Conservation (phyloP, 1,140 invertebrate genomes). For the Pseudomyrmex cubaensis region DNA sequence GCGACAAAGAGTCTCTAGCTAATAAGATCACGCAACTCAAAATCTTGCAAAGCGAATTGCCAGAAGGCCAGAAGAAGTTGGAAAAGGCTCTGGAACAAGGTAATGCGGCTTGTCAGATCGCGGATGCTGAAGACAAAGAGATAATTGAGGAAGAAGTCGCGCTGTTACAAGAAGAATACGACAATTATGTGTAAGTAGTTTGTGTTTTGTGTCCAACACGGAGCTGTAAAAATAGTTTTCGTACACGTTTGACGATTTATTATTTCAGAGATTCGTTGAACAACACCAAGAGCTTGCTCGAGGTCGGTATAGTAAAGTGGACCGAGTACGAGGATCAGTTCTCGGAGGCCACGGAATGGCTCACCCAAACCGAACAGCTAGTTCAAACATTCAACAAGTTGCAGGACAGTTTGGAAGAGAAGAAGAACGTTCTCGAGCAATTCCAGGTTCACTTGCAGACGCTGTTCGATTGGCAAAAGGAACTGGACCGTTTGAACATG, state of each 20-base stretch:
- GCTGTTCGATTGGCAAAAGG: constrained; percentile 97
- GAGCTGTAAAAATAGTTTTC: too few relatives aligned
- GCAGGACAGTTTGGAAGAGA: constrained; percentile 95
- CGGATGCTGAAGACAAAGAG: constrained; percentile 94
- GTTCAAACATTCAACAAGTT: constrained; percentile 96
- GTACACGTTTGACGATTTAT: constrained; percentile 63
- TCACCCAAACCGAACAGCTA: constrained; percentile 93
- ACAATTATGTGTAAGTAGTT: constrained; percentile 90
- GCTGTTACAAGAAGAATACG: constrained; percentile 94
- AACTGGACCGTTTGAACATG: constrained; percentile 96
- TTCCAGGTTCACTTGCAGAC: constrained; percentile 96
- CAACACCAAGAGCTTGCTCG: constrained; percentile 93
- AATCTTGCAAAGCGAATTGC: constrained; percentile 92
- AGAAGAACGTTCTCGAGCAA: constrained; percentile 94
- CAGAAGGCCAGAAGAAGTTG: constrained; percentile 92
- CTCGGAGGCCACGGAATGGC: constrained; percentile 94
- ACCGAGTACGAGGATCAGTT: constrained; percentile 98
- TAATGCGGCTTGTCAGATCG: constrained; percentile 92
- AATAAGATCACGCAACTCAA: constrained; percentile 94
- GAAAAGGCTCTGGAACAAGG: constrained; percentile 93
- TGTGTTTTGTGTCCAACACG: too few relatives aligned
- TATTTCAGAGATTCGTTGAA: constrained; percentile 88
- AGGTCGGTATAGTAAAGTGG: constrained; percentile 97
- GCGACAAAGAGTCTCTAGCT: constrained; percentile 95
- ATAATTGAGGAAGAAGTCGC: constrained; percentile 97